Evolutionary conservation across 2,797 vertebrate genomes (phyloP), one percentile per base, ranked within the genome.

Genomic region (Sebastes melanostomus): DNA sequence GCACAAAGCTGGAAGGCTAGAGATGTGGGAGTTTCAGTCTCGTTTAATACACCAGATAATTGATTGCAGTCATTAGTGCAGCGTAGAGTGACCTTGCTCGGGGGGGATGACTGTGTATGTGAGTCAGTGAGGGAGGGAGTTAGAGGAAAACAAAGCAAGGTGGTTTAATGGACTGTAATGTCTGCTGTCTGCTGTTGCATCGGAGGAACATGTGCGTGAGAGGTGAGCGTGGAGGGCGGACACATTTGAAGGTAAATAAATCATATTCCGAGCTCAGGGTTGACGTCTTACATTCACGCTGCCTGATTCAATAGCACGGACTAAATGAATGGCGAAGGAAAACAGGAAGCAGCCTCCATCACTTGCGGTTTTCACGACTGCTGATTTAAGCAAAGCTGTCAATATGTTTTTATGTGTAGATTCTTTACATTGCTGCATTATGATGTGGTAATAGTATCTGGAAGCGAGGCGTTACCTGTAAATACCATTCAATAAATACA

Each of bases 21-120:
- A 78, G 79, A 85, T 59, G 87, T 88, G 83, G 81, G 89, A 69
- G 88, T 80, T 82, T 81, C 59, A n/a, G 50, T 77, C 71, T 71
- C 24, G 62, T 86, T 88, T 89, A 82, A 79, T 87, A 84, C 82
- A 24, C 58, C 69, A 50, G 22, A 73, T 91, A 93, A 92, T 92
- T 93, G 91, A 93, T 93, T 82, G 84, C 82, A 72, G 86, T 92
- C 86, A 89, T 94, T 89, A 93, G 85, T 25, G 84, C 59, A 38
- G 70, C 9, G 24, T 16, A 14, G 78, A 72, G 72, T 92, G 88
- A 93, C 92, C 92, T 94, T 93, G 90, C 83, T 88, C 1, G 16
- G 6, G 25, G 81, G 65, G 50, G 42, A 8, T 20, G 68, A 50
- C 32, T 27, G 32, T 14, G 42, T 50, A 36, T 13, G 60, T 52